Base-by-base conservation (phyloP, 2,888 invertebrate species). In the Scaptomyza cyrtandrae region DNA sequence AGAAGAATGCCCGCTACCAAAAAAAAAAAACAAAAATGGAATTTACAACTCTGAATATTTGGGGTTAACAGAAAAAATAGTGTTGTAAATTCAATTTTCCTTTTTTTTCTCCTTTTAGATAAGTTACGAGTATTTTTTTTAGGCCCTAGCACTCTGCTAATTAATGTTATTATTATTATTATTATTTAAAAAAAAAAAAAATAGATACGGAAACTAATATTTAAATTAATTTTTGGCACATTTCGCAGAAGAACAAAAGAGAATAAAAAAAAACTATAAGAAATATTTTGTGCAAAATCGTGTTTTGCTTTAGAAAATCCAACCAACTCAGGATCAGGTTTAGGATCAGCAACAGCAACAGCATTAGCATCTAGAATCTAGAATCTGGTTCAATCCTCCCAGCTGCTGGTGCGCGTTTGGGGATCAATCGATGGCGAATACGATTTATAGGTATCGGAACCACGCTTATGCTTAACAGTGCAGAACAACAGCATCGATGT, bases 401-500 rank as follows among this genome's bases (percentile, higher is more conserved):
- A 92, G 85, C 91, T 92, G 87, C 90, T 92, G 80, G 92, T 91
- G 74, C 92, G 83, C 49, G 92, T 91, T 77, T 91, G 91, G 10
- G 92, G 92, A 86, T 92, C 92, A 67, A 92, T 92, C 55, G 92
- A 92, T 66, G 92, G 94, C 78, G 84, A 93, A 90, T 95, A 95
- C 27, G 95, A 95, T 91, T 95, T 95, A 91, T 95, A 95, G 2
- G 95, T 95, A 88, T 95, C 94, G 9, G 95, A 94, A 45, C 94
- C 93, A 49, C 94, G 93, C 92, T 95, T 95, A 88, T 95, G 94
- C 81, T 94, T 94, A 33, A 95, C 94, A 4, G 95, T 95, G 90
- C 95, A 96, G 91, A 95, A 96, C 10, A 96, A 92, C 70, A 96
- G 92, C 94, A 96, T 95, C 37, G 96, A 96, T 2, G 96, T 94